These are phyloP conservation scores for Torymus texanus DNA, from an alignment of 2,888 invertebrate species.

Conservation along the genomic window DNA sequence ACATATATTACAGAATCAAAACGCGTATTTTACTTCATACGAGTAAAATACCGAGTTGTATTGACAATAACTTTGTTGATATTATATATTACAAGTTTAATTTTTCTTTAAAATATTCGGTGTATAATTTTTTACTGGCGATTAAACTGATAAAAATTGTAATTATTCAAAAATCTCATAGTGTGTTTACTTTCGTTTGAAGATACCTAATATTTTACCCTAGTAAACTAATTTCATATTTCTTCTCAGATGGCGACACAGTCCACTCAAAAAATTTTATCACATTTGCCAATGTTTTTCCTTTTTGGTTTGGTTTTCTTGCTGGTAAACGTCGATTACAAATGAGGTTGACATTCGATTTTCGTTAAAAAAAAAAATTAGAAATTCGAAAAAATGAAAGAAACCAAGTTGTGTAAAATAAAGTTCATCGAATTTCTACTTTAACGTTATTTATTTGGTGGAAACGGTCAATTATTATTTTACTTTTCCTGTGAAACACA, in stretches of 20 bases:
- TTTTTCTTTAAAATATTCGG: too few species aligned
- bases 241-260: constrained; percentile 47
- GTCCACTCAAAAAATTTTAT: constrained; percentile 29
- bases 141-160: too few species aligned
- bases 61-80: too few species aligned
- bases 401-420: not conserved
- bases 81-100: too few species aligned
- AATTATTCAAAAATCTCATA: too few species aligned
- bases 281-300: constrained; percentile 28
- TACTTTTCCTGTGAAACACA: constrained; percentile 46
- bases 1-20: too few species aligned
- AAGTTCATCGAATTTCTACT: constrained; percentile 13
- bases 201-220: too few species aligned
- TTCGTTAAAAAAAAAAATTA: constrained; percentile 3
- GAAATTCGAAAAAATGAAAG: constrained; percentile 19
- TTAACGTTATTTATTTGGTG: not conserved
- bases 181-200: too few species aligned
- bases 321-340: not conserved
- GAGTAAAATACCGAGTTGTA: too few species aligned
- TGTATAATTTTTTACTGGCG: too few species aligned
- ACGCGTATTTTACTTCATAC: too few species aligned
- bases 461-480: constrained; percentile 3
- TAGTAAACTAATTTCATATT: too few species aligned
- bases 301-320: constrained; percentile 37
- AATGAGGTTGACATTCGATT: constrained; percentile 2